These are phyloP conservation scores for Penelope pileata DNA, from an alignment of 2,113 vertebrate species.

Conservation along the genomic window DNA sequence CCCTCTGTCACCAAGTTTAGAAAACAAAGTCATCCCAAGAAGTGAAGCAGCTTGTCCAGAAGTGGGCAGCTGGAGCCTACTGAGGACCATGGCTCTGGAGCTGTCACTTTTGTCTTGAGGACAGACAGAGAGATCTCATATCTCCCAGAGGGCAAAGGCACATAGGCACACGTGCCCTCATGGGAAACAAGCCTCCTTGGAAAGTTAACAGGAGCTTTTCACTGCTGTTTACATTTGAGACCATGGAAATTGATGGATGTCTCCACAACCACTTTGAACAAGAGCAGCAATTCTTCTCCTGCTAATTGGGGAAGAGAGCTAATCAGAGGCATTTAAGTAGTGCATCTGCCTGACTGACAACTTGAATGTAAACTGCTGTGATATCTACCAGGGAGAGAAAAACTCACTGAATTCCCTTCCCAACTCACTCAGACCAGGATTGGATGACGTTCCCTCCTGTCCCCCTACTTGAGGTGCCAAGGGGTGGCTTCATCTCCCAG, in stretches of 20 bases:
- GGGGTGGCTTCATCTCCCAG: not conserved
- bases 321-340: conserved; percentile 26
- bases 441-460: not conserved
- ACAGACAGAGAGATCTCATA: not conserved
- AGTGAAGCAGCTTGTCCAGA: not conserved
- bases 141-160: not conserved
- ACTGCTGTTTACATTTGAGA: conserved; percentile 36
- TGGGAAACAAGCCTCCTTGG: not conserved
- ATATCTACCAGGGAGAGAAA: not conserved
- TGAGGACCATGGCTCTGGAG: not conserved
- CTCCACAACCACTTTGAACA: not conserved
- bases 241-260: conserved; percentile 32
- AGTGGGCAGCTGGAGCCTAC: not conserved
- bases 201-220: not conserved
- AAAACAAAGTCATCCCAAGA: not conserved
- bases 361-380: not conserved
- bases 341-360: conserved; percentile 23
- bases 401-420: conserved; percentile 16
- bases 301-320: not conserved
- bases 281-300: conserved; percentile 32
- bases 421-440: not conserved
- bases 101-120: not conserved
- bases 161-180: rapidly evolving
- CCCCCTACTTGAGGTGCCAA: not conserved
- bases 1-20: not conserved